phyloP scores from a whole-genome alignment of 2,113 vertebrate species.

The Amphiprion percula region DNA sequence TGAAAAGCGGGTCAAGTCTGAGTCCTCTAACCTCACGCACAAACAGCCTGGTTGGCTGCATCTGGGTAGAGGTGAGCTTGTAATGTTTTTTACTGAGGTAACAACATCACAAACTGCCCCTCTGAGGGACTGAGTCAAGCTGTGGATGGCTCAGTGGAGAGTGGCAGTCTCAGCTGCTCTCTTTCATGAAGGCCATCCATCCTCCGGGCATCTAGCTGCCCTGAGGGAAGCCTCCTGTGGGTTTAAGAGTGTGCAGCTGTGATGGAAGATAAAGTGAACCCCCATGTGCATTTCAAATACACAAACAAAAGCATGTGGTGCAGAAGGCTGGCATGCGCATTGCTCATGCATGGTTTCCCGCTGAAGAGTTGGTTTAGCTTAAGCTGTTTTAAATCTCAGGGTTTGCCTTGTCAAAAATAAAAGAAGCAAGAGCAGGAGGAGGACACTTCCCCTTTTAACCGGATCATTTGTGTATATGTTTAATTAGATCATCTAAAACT shows the following conservation, averaged over 20 bases:
- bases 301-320: constrained; percentile 38
- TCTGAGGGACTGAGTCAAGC: constrained; percentile 49
- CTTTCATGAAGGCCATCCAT: constrained; percentile 53
- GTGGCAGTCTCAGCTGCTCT: constrained; percentile 79
- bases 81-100: constrained; percentile 71
- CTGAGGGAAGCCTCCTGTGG: constrained; percentile 57
- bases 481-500: constrained; percentile 31
- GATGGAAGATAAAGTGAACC: constrained; percentile 55
- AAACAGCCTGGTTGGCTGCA: constrained; percentile 59
- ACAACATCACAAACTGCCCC: constrained; percentile 58
- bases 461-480: constrained; percentile 30
- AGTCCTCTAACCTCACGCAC: constrained; percentile 28
- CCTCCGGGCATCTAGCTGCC: constrained; percentile 51
- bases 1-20: constrained; percentile 10
- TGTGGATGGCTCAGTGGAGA: constrained; percentile 50
- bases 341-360: constrained; percentile 19
- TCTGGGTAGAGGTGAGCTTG: constrained; percentile 33
- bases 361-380: not conserved
- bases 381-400: not conserved
- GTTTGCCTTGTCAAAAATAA: not conserved
- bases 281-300: constrained; percentile 48
- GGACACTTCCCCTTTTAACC: not conserved
- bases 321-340: not conserved
- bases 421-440: not conserved
- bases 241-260: constrained; percentile 66